Evolutionary conservation across 2,797 vertebrate species (phyloP).

Genomic region (Pogoniulus pusillus): DNA sequence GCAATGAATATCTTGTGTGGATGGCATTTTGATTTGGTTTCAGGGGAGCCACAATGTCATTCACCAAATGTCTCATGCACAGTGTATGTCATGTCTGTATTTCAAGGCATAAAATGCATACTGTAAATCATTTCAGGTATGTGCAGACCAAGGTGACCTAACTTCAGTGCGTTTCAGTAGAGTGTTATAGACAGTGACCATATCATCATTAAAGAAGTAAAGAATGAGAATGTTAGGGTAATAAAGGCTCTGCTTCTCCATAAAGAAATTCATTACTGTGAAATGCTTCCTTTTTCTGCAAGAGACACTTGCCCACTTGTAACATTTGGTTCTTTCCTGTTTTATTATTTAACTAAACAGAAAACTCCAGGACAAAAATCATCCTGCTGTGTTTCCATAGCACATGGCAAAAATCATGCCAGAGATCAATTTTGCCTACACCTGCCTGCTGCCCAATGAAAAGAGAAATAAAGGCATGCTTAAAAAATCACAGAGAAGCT

Average conservation of each 20-base stretch:
- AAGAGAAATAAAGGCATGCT: not conserved
- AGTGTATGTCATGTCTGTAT: not conserved
- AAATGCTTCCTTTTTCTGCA: not conserved
- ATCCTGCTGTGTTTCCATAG: conserved; percentile 8
- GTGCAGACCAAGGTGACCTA: not conserved
- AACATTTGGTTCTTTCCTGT: not conserved
- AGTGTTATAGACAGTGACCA: not conserved
- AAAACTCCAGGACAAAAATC: conserved; percentile 4
- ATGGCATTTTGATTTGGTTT: not conserved
- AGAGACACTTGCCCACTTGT: not conserved
- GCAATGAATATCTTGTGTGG: not conserved
- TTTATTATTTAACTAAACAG: conserved; percentile 45
- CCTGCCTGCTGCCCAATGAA: not conserved
- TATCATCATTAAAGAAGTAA: conserved; percentile 25
- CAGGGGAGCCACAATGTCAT: not conserved
- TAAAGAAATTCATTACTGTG: conserved; percentile 5
- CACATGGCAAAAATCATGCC: not conserved
- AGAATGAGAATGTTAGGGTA: not conserved
- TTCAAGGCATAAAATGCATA: not conserved
- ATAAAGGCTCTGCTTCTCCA: not conserved
- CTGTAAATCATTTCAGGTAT: not conserved
- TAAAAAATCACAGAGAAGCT: not conserved
- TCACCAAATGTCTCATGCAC: not conserved
- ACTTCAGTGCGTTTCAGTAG: not conserved
- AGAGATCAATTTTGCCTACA: not conserved